A percentile compares a stretch with the other conserved stretches of the same genome.
phyloP scores from a whole-genome alignment of 2,113 vertebrate genomes.

The Calidris pygmaea region DNA sequence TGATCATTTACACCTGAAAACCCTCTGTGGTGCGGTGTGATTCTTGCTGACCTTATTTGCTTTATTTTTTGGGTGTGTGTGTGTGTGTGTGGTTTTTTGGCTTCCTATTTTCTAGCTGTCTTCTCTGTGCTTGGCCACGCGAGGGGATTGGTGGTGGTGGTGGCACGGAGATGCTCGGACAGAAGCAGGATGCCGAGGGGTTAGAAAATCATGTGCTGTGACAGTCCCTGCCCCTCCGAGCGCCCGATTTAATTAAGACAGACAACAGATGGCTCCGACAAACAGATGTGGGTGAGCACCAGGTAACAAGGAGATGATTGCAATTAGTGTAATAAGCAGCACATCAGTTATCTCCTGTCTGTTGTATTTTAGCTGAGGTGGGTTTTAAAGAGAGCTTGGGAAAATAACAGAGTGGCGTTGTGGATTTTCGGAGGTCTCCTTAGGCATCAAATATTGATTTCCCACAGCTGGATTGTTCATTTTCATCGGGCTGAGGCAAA shows the following conservation, averaged over 20 bases:
- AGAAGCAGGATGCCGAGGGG: background rate
- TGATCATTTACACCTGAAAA: background rate
- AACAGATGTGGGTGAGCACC: constrained; percentile 31
- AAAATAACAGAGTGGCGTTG: background rate
- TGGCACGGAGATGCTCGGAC: background rate
- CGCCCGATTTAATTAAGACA: background rate
- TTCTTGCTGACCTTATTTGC: background rate
- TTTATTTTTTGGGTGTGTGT: background rate
- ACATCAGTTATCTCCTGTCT: background rate
- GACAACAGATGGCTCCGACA: background rate
- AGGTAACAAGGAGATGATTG: constrained; percentile 38
- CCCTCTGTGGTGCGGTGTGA: rapidly evolving
- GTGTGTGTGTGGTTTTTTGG: no score
- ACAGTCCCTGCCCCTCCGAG: background rate
- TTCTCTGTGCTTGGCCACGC: rapidly evolving
- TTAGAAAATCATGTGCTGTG: background rate
- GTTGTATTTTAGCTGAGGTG: background rate
- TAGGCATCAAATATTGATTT: background rate
- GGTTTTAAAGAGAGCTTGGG: background rate
- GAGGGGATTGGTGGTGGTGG: background rate
- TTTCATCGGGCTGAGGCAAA: background rate
- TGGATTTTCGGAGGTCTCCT: background rate
- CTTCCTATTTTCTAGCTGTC: background rate
- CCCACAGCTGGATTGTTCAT: background rate
- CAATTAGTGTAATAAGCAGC: constrained; percentile 34